phyloP scores from a whole-genome alignment of 2,113 vertebrate genomes.

The Archilochus colubris region DNA sequence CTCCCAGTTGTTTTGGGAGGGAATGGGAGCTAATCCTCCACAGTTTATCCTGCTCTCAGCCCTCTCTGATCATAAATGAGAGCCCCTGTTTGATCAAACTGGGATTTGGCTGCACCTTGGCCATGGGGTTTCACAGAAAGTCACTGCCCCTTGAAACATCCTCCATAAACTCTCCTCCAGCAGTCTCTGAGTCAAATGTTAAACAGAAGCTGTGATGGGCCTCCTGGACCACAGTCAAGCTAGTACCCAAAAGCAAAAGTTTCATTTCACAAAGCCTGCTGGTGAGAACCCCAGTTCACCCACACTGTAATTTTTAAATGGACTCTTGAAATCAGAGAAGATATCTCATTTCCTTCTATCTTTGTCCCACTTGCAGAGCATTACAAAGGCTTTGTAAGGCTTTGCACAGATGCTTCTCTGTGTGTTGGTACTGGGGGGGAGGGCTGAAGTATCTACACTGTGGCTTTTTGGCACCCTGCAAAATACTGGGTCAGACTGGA shows the following conservation, averaged over 20 bases:
- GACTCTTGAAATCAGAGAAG: constrained; percentile 53
- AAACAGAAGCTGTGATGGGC: not conserved
- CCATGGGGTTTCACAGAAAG: not conserved
- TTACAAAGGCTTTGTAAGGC: constrained; percentile 55
- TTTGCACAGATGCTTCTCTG: constrained; percentile 58
- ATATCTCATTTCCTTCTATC: constrained; percentile 62
- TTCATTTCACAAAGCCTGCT: not conserved
- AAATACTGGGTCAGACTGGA: constrained; percentile 26
- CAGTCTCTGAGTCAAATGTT: not conserved
- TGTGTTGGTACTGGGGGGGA: constrained; percentile 1
- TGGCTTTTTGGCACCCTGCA: constrained; percentile 32
- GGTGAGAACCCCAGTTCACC: constrained; percentile 5
- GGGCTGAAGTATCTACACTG: constrained; percentile 30
- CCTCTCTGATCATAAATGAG: not conserved
- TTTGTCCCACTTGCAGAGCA: constrained; percentile 42
- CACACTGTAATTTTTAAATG: constrained; percentile 27
- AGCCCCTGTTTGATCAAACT: not conserved
- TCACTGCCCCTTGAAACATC: not conserved
- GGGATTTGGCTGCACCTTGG: not conserved
- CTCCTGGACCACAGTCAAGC: constrained; percentile 4
- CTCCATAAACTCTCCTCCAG: not conserved
- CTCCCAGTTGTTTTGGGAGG: not conserved
- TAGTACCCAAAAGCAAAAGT: not conserved
- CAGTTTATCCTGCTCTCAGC: not conserved
- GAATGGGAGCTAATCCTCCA: not conserved